Percentiles rank a stretch among this genome's conserved stretches.
phyloP scores from a whole-genome alignment of 1,140 invertebrate species.

The Leptoteleia sp. region DNA sequence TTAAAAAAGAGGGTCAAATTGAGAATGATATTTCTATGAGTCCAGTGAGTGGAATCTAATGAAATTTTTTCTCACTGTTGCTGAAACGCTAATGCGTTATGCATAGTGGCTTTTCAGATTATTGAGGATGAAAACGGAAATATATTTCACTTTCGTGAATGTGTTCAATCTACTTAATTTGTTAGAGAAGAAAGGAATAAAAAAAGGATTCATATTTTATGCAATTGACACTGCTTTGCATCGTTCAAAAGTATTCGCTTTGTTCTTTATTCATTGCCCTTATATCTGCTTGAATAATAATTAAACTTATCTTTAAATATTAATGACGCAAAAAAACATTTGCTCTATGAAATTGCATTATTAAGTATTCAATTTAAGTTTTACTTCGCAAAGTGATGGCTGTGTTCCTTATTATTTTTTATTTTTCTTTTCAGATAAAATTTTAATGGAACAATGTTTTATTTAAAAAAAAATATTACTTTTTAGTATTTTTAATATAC shows the following conservation, averaged over 20 bases:
- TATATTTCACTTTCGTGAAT: constrained; percentile 35
- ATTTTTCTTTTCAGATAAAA: no score
- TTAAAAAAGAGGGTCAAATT: no score
- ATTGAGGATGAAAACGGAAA: constrained; percentile 28
- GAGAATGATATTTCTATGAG: no score
- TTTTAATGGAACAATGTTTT: no score
- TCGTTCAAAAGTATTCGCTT: constrained; percentile 3
- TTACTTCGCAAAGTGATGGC: no score
- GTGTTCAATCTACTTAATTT: constrained; percentile 34
- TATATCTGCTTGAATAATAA: constrained; percentile 31
- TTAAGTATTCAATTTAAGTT: constrained; percentile 11
- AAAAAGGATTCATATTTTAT: constrained; percentile 35
- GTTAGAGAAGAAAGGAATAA: constrained; percentile 10
- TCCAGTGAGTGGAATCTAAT: no score
- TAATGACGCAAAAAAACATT: constrained; percentile 11
- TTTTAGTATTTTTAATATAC: no score
- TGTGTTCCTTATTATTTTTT: no score
- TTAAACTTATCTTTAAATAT: constrained; percentile 27
- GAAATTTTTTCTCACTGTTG: constrained; percentile 45
- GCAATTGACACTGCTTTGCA: constrained; percentile 25
- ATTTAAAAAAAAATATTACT: no score
- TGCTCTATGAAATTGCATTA: constrained; percentile 11
- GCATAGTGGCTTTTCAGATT: constrained; percentile 41
- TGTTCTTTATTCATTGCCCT: constrained; percentile 41
- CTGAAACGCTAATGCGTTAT: constrained; percentile 50